These are phyloP conservation scores for Agriopis aurantiaria DNA, from an alignment of 2,888 invertebrate species.

Conservation along the genomic window DNA sequence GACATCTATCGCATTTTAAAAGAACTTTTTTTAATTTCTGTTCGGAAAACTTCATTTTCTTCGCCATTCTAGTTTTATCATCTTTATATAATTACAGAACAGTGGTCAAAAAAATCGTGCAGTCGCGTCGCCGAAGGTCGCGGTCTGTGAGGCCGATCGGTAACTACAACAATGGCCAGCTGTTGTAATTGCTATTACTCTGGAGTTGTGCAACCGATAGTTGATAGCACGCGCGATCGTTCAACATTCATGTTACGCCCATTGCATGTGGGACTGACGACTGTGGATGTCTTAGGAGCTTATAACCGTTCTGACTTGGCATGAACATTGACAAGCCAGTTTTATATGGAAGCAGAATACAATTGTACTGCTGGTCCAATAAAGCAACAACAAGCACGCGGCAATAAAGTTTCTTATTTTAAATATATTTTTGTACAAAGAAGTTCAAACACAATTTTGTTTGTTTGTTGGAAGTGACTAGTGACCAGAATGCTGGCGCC, in stretches of 20 bases:
- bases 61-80: constrained; percentile 42
- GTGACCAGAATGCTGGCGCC: no score
- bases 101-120: constrained; percentile 82
- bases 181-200: constrained; percentile 84
- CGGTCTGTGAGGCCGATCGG: constrained; percentile 75
- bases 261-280: constrained; percentile 27
- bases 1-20: no score
- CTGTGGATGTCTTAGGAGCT: not conserved
- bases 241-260: constrained; percentile 48
- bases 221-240: constrained; percentile 67
- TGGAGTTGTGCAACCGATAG: constrained; percentile 76
- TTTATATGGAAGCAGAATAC: not conserved
- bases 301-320: constrained; percentile 15
- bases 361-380: not conserved
- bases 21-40: no score
- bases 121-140: constrained; percentile 76
- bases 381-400: not conserved
- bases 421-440: no score
- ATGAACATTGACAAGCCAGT: not conserved
- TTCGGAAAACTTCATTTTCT: not conserved
- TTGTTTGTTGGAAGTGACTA: no score
- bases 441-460: no score
- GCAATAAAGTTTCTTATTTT: not conserved
- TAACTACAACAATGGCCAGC: constrained; percentile 81
- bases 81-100: constrained; percentile 58